phyloP scores from a whole-genome alignment of 2,888 invertebrate species.

The Gortyna flavago region DNA sequence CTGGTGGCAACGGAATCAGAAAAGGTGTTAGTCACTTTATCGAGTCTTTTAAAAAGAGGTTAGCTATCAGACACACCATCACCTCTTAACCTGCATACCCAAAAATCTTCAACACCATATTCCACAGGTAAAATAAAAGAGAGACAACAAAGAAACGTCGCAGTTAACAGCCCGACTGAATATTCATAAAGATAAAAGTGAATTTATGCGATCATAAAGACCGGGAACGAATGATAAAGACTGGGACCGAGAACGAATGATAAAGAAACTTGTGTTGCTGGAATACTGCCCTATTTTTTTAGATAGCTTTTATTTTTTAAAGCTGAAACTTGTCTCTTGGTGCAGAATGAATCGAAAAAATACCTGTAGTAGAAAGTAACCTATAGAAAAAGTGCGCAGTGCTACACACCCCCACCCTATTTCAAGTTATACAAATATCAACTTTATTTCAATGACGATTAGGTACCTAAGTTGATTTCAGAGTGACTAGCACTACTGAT shows the following conservation, averaged over 20 bases:
- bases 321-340: constrained; percentile 5
- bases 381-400: too few species aligned
- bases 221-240: constrained; percentile 76
- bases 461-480: too few species aligned
- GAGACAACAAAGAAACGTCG: constrained; percentile 58
- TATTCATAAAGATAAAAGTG: constrained; percentile 86
- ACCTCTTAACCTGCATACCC: constrained; percentile 31
- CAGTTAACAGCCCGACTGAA: constrained; percentile 76
- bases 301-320: constrained; percentile 33
- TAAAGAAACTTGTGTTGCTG: constrained; percentile 78
- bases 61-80: not conserved
- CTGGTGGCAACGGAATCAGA: not conserved
- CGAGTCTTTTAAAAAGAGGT: not conserved
- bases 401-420: too few species aligned
- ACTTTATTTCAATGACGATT: too few species aligned
- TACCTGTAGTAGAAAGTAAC: not conserved
- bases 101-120: constrained; percentile 31
- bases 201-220: constrained; percentile 85
- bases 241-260: constrained; percentile 70
- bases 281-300: constrained; percentile 65
- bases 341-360: not conserved
- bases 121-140: constrained; percentile 52
- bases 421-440: too few species aligned
- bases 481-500: too few species aligned
- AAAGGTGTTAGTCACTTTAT: not conserved